A percentile compares a stretch with the other conserved stretches of the same genome.
phyloP scores from a whole-genome alignment of 2,888 invertebrate genomes.

The Ochropleura plecta region DNA sequence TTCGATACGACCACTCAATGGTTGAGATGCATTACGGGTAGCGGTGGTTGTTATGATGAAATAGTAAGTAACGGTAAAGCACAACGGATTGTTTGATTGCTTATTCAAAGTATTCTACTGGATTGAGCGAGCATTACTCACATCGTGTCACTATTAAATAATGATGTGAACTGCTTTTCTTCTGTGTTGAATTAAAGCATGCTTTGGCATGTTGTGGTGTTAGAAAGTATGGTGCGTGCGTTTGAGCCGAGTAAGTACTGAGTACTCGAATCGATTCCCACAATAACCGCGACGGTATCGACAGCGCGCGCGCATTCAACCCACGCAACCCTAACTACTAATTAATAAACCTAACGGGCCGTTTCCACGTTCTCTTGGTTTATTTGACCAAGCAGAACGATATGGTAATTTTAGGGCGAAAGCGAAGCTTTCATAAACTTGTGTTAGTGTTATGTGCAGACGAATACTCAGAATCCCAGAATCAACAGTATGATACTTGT shows the following conservation, averaged over 20 bases:
- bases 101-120: conserved; percentile 35
- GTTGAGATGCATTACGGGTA: conserved; percentile 51
- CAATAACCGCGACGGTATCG: conserved; percentile 72
- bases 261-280: conserved; percentile 78
- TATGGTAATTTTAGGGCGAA: conserved; percentile 62
- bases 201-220: conserved; percentile 40
- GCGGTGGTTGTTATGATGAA: conserved; percentile 55
- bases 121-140: conserved; percentile 28
- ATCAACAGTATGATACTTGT: conserved; percentile 17
- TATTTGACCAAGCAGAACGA: conserved; percentile 76
- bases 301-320: conserved; percentile 79
- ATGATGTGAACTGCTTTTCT: conserved; percentile 24
- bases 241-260: conserved; percentile 75
- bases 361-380: conserved; percentile 81
- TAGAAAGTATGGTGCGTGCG: conserved; percentile 75
- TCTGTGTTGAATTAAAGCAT: conserved; percentile 27
- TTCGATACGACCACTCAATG: conserved; percentile 56
- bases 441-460: conserved; percentile 25
- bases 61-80: conserved; percentile 54
- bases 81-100: conserved; percentile 39
- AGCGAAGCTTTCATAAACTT: conserved; percentile 43
- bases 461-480: conserved; percentile 35
- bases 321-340: conserved; percentile 82
- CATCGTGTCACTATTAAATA: conserved; percentile 27
- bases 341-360: conserved; percentile 84